Conservation (phyloP, 2,888 invertebrate species). For the Steinernema hermaphroditum region DNA sequence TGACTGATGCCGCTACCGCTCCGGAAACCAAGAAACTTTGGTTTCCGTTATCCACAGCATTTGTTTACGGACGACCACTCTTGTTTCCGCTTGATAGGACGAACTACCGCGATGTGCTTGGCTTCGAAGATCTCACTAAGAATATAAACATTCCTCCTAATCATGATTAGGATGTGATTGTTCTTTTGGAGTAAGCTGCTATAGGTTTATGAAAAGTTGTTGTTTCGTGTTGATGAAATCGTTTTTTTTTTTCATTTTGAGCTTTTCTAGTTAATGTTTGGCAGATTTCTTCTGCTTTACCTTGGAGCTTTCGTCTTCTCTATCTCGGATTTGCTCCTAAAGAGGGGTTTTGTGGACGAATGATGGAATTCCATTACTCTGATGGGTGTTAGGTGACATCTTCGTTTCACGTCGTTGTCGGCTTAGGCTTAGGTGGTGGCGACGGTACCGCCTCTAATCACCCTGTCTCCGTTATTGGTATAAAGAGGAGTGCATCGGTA, state of each 20-base stretch:
- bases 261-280: neutral
- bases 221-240: neutral
- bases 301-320: neutral
- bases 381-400: slow-evolving; percentile 22
- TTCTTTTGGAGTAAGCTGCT: too few species aligned
- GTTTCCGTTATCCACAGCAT: slow-evolving; percentile 62
- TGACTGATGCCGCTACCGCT: slow-evolving; percentile 50
- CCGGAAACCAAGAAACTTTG: slow-evolving; percentile 60
- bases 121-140: slow-evolving; percentile 51
- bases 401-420: neutral
- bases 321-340: neutral
- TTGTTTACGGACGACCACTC: slow-evolving; percentile 57
- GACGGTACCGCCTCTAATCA: slow-evolving; percentile 8
- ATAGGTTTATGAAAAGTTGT: too few species aligned
- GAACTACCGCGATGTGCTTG: slow-evolving; percentile 48
- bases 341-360: neutral
- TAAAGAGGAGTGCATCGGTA: slow-evolving; percentile 15
- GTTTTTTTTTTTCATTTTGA: too few species aligned
- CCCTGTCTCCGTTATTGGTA: neutral
- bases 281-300: neutral
- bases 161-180: slow-evolving; percentile 41
- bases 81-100: slow-evolving; percentile 57
- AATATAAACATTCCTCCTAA: slow-evolving; percentile 52
- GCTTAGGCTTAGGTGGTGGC: slow-evolving; percentile 16
- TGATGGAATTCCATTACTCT: slow-evolving; percentile 27